Percentiles rank a stretch among this genome's conserved stretches.
Conservation (phyloP, 2,113 vertebrate species). For the Hipposideros armiger region DNA sequence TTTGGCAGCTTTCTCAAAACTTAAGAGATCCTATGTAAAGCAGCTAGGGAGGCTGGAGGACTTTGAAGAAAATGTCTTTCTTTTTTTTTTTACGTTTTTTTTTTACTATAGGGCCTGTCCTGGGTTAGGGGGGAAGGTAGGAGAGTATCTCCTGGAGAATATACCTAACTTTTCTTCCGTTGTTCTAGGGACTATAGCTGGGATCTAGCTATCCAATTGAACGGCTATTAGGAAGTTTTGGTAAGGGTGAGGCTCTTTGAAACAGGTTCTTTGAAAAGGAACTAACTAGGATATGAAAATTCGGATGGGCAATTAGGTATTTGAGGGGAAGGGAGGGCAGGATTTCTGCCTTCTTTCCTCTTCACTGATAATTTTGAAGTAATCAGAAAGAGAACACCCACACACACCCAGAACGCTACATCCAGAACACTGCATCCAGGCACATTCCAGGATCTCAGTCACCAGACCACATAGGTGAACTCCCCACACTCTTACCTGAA, state of each 20-base stretch:
- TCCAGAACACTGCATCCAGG: not conserved
- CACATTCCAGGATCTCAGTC: not conserved
- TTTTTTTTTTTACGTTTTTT: not conserved
- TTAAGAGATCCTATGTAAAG: not conserved
- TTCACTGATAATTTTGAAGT: not conserved
- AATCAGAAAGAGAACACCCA: not conserved
- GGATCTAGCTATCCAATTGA: not conserved
- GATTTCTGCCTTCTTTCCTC: not conserved
- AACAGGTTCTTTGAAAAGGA: too few relatives aligned
- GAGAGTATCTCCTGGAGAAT: not conserved
- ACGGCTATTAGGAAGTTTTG: not conserved
- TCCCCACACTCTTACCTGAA: not conserved
- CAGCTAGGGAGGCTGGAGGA: not conserved
- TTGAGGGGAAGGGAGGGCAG: not conserved
- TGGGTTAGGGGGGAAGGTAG: fast-evolving
- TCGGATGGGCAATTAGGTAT: not conserved
- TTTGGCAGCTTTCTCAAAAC: constrained; percentile 5
- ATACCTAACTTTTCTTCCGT: not conserved
- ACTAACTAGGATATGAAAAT: not conserved
- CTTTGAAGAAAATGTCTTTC: not conserved
- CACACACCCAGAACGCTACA: not conserved
- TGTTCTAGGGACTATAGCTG: not conserved
- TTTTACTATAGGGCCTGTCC: not conserved
- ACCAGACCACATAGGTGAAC: fast-evolving
- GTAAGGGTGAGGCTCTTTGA: not conserved